Conservation (phyloP, 2,113 vertebrate genomes). For the Phylloscopus trochilus region DNA sequence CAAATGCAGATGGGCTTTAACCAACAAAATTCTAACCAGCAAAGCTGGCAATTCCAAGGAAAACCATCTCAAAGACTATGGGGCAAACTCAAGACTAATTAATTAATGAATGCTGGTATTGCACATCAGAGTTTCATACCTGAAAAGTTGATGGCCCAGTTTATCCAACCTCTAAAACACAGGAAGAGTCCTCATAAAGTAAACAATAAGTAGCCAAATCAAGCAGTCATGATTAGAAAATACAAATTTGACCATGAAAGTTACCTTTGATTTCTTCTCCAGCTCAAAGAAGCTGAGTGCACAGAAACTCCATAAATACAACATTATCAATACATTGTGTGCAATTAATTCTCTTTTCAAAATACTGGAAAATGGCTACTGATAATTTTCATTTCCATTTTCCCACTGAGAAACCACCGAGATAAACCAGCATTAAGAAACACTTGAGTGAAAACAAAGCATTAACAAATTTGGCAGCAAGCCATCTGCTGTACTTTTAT, state of each 20-base stretch:
- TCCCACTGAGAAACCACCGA: background rate
- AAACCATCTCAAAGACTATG: background rate
- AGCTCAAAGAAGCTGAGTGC: background rate
- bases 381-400: background rate
- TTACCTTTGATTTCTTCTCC: background rate
- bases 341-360: background rate
- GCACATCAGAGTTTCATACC: background rate
- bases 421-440: background rate
- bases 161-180: background rate
- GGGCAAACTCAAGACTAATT: background rate
- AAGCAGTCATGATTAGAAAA: background rate
- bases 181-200: background rate
- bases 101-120: background rate
- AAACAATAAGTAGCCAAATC: background rate
- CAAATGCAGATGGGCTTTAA: fast-evolving
- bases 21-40: background rate
- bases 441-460: background rate
- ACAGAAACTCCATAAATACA: background rate
- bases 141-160: background rate
- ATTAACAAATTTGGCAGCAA: background rate
- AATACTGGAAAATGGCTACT: background rate
- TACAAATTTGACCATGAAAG: background rate
- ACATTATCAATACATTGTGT: fast-evolving
- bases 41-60: background rate
- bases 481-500: background rate